phyloP scores from a whole-genome alignment of 2,888 invertebrate genomes.

The Hyalella azteca region DNA sequence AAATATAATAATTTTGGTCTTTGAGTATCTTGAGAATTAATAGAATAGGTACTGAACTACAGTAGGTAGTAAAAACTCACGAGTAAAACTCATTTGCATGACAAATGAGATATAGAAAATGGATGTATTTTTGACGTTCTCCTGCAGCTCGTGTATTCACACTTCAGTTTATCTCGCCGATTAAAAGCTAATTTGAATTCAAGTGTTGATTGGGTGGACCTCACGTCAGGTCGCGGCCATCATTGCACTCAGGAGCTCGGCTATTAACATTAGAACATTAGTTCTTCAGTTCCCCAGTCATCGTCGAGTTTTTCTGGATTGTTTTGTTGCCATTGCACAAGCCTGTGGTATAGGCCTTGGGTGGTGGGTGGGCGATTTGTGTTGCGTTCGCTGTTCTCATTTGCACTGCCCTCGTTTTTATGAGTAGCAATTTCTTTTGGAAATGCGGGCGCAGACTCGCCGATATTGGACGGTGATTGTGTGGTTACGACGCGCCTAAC shows the following conservation, averaged over 20 bases:
- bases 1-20: too few species aligned
- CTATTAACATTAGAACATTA: neutral
- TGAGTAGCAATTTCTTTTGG: neutral
- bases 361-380: neutral
- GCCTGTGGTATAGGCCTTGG: too few species aligned
- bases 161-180: too few species aligned
- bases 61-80: too few species aligned
- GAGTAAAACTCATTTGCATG: neutral
- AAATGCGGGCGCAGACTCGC: neutral
- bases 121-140: too few species aligned
- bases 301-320: neutral
- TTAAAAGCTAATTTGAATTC: too few species aligned
- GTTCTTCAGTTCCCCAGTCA: neutral
- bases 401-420: neutral
- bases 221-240: too few species aligned
- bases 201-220: too few species aligned
- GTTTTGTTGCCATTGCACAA: neutral
- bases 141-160: too few species aligned
- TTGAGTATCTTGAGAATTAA: too few species aligned
- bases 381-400: constrained; percentile 8
- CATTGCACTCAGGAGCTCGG: neutral
- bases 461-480: neutral
- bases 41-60: too few species aligned
- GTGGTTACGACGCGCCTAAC: neutral
- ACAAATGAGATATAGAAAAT: neutral